Evolutionary conservation across 92 coral and sea anemone species (phyloP).

Genomic region (Phenganax marumi): DNA sequence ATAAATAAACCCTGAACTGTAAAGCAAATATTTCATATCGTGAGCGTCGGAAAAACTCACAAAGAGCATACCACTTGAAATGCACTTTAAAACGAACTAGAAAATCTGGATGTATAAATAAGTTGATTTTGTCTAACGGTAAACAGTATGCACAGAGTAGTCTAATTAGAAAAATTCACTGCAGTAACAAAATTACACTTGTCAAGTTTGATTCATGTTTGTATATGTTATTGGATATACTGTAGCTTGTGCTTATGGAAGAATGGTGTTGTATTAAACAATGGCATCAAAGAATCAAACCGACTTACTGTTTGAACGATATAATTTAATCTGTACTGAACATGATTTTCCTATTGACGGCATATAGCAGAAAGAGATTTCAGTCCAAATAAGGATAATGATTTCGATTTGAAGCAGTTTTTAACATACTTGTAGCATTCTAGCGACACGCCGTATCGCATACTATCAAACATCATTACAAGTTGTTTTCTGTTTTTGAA

Average conservation of each 20-base stretch:
- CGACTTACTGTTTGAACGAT: background rate
- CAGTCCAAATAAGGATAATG: background rate
- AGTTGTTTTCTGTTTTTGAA: background rate
- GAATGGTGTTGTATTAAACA: slow-evolving; percentile 11
- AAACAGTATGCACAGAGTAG: background rate
- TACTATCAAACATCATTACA: background rate
- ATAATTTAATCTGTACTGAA: background rate
- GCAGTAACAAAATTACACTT: background rate
- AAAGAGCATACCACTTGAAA: too few species aligned
- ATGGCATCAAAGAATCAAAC: slow-evolving; percentile 6
- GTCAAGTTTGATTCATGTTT: slow-evolving; percentile 16
- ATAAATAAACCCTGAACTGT: background rate
- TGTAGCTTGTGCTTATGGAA: background rate
- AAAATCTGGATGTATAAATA: background rate
- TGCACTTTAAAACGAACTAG: too few species aligned
- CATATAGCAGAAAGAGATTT: background rate
- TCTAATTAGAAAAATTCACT: background rate
- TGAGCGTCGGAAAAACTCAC: background rate
- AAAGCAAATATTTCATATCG: background rate
- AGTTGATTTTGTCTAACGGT: background rate
- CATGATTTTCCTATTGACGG: slow-evolving; percentile 1
- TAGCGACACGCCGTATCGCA: background rate
- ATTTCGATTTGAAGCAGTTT: background rate
- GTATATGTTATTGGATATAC: background rate
- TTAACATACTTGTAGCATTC: background rate